Evolutionary conservation across 2,888 invertebrate genomes (phyloP).

Genomic region (Chrysolina oricalcia): DNA sequence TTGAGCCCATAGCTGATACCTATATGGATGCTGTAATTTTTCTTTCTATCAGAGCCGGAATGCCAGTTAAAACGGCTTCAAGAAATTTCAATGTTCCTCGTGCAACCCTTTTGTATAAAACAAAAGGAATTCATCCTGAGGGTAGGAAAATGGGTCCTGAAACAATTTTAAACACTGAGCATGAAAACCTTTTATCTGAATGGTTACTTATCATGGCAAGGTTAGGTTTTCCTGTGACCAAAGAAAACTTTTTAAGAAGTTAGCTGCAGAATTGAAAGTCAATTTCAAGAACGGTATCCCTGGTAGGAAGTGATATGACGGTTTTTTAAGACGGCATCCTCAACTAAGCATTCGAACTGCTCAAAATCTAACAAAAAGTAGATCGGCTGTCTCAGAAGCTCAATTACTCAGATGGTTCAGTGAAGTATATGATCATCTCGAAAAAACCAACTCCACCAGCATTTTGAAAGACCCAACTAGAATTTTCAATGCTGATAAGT

Average conservation of each 20-base stretch:
- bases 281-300: background rate
- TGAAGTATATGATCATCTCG: slow-evolving; percentile 14
- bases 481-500: slow-evolving; percentile 43
- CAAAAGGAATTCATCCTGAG: too few relatives aligned
- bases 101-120: too few relatives aligned
- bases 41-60: too few relatives aligned
- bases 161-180: too few relatives aligned
- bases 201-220: slow-evolving; percentile 4
- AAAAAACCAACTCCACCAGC: background rate
- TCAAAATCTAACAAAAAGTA: slow-evolving; percentile 3
- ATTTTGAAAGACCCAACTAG: slow-evolving; percentile 29
- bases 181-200: too few relatives aligned
- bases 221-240: background rate
- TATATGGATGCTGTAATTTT: too few relatives aligned
- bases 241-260: slow-evolving; percentile 9
- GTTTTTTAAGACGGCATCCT: background rate
- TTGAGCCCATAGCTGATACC: too few relatives aligned
- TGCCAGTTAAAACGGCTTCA: too few relatives aligned
- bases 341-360: background rate
- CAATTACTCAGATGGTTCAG: slow-evolving; percentile 5
- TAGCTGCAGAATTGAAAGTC: slow-evolving; percentile 4
- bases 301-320: background rate
- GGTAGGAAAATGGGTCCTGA: too few relatives aligned
- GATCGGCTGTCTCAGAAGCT: background rate
- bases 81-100: too few relatives aligned